phyloP scores from a whole-genome alignment of 2,797 vertebrate genomes.

The Natrix natrix region DNA sequence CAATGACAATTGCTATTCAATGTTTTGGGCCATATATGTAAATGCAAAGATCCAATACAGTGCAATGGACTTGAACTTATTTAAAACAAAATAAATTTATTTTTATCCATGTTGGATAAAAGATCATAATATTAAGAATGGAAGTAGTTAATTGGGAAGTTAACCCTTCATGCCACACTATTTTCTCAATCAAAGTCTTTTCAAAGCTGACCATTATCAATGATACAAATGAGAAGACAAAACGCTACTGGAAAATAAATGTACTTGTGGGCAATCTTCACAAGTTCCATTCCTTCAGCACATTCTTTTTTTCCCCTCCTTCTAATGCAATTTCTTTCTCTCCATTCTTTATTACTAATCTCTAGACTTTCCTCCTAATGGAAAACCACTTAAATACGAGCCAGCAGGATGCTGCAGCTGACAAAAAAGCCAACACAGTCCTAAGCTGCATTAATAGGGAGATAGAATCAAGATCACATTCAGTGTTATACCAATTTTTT shows the following conservation, averaged over 20 bases:
- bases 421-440: too few relatives aligned
- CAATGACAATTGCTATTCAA: not conserved
- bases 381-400: too few relatives aligned
- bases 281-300: not conserved
- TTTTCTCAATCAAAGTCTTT: not conserved
- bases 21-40: not conserved
- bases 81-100: not conserved
- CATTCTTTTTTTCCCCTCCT: not conserved
- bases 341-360: not conserved
- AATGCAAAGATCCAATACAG: not conserved
- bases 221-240: not conserved
- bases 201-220: not conserved
- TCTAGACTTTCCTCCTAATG: not conserved
- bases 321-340: not conserved
- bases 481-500: too few relatives aligned
- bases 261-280: not conserved
- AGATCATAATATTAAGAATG: not conserved
- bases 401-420: too few relatives aligned
- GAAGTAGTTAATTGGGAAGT: not conserved
- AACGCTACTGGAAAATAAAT: not conserved
- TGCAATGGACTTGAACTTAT: not conserved
- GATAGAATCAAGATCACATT: too few relatives aligned
- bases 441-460: too few relatives aligned
- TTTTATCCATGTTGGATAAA: not conserved
- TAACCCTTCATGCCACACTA: not conserved